Percentiles rank a stretch among this genome's conserved stretches.
phyloP scores from a whole-genome alignment of 2,797 vertebrate genomes.

The Pristis pectinata region DNA sequence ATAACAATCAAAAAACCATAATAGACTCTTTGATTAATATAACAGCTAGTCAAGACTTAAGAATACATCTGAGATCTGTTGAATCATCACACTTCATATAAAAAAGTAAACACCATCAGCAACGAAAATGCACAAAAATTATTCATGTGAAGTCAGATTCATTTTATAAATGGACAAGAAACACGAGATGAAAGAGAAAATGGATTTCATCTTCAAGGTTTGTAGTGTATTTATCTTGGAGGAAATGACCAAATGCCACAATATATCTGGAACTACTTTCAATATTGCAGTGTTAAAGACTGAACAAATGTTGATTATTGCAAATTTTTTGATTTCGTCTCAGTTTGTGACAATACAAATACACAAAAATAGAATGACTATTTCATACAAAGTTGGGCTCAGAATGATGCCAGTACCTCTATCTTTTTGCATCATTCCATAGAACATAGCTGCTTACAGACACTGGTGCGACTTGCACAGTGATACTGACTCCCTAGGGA shows the following conservation, averaged over 20 bases:
- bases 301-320: not conserved
- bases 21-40: not conserved
- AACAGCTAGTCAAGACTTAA: not conserved
- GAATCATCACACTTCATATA: not conserved
- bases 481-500: not conserved
- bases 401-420: slow-evolving; percentile 15
- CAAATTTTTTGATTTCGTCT: not conserved
- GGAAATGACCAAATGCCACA: not conserved
- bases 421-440: not conserved
- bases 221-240: not conserved
- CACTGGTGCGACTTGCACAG: slow-evolving; percentile 7
- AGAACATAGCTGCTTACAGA: not conserved
- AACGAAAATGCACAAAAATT: not conserved
- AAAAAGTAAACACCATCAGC: not conserved
- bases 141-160: not conserved
- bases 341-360: not conserved
- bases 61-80: not conserved
- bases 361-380: not conserved
- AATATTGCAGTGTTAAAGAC: not conserved
- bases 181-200: not conserved
- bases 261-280: not conserved
- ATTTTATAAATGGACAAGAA: not conserved
- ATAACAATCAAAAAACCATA: not conserved
- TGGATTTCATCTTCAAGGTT: not conserved
- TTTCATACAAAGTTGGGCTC: not conserved